Evolutionary conservation across 2,888 invertebrate species (phyloP).

Genomic region (Boloria euphrosyne): DNA sequence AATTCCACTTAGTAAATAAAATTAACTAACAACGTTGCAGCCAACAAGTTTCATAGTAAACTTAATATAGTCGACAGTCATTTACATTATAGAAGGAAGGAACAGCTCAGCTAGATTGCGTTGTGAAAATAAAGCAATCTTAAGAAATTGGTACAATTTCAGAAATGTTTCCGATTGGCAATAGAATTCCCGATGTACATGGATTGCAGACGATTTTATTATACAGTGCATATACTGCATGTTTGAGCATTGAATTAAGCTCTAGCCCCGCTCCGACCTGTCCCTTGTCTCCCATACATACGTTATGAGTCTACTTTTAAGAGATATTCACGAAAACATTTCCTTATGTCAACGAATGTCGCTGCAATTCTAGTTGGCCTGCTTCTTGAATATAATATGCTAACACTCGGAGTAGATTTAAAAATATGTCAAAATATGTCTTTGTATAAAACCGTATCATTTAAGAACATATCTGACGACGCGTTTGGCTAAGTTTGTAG

Average conservation of each 20-base stretch:
- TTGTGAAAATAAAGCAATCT: background rate
- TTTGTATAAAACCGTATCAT: background rate
- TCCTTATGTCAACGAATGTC: background rate
- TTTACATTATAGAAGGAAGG: too few relatives aligned
- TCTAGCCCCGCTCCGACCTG: background rate
- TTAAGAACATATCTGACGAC: too few relatives aligned
- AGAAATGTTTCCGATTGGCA: background rate
- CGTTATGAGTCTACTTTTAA: background rate
- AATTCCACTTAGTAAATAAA: too few relatives aligned
- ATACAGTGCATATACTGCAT: conserved; percentile 1
- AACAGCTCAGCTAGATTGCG: too few relatives aligned
- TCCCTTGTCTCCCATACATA: conserved; percentile 1
- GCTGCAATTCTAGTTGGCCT: background rate
- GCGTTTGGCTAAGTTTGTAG: too few relatives aligned
- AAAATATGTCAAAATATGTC: background rate
- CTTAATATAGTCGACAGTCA: too few relatives aligned
- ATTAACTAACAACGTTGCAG: too few relatives aligned
- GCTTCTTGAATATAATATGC: background rate
- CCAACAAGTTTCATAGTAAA: too few relatives aligned
- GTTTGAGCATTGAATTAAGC: background rate
- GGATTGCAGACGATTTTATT: conserved; percentile 4
- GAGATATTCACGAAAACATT: conserved; percentile 2
- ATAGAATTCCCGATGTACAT: background rate
- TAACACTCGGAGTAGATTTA: background rate
- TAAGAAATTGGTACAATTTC: background rate